A percentile compares a stretch with the other conserved stretches of the same genome.
phyloP scores from a whole-genome alignment of 2,888 invertebrate species.

The Barypeithes pellucidus region DNA sequence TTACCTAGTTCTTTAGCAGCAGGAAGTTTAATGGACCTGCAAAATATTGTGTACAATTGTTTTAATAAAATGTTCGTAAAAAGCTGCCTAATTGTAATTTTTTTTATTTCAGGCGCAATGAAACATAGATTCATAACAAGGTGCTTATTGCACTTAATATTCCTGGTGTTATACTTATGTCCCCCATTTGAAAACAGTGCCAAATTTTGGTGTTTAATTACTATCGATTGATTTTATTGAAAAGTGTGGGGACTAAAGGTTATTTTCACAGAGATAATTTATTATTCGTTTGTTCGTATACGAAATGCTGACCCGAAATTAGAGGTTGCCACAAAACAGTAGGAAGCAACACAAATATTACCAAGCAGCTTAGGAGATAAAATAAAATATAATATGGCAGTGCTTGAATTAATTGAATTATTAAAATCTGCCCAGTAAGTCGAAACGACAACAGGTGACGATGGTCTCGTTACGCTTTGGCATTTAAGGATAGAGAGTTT shows the following conservation, averaged over 20 bases:
- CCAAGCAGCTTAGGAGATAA: slow-evolving; percentile 54
- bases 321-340: slow-evolving; percentile 12
- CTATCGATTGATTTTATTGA: slow-evolving; percentile 32
- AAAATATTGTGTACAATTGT: slow-evolving; percentile 53
- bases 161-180: slow-evolving; percentile 27
- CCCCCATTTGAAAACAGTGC: slow-evolving; percentile 63
- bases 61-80: slow-evolving; percentile 19
- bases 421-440: slow-evolving; percentile 28
- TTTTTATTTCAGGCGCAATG: slow-evolving; percentile 71
- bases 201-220: slow-evolving; percentile 63
- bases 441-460: too few relatives aligned
- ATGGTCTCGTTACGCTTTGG: too few relatives aligned
- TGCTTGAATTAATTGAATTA: slow-evolving; percentile 24
- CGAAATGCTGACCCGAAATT: slow-evolving; percentile 1
- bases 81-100: slow-evolving; percentile 60
- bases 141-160: slow-evolving; percentile 31
- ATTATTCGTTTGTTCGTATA: neutral
- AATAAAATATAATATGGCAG: slow-evolving; percentile 2
- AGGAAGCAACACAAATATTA: slow-evolving; percentile 43
- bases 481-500: too few relatives aligned
- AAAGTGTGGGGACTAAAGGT: slow-evolving; percentile 58
- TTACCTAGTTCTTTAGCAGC: slow-evolving; percentile 22
- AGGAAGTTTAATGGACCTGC: slow-evolving; percentile 45
- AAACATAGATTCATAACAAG: slow-evolving; percentile 61
- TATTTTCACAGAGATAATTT: slow-evolving; percentile 11